Evolutionary conservation across 2,797 vertebrate species (phyloP).

Genomic region (Hydrolagus colliei): DNA sequence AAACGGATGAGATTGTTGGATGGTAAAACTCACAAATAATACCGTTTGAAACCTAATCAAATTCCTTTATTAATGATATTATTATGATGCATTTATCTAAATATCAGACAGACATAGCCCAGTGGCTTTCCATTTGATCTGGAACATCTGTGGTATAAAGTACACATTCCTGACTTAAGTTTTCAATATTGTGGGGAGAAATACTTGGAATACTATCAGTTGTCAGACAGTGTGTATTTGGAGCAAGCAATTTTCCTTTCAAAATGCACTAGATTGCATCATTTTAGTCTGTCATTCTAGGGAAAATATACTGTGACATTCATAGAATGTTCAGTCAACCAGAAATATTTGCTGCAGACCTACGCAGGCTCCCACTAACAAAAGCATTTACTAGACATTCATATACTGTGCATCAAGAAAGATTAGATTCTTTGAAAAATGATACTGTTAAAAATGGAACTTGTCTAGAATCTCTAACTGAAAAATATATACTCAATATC

Average conservation of each 20-base stretch:
- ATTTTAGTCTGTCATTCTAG: constrained; percentile 65
- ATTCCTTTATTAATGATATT: background rate
- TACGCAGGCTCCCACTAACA: constrained; percentile 84
- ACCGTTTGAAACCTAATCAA: background rate
- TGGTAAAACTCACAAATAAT: background rate
- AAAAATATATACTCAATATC: constrained; percentile 31
- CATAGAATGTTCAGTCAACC: constrained; percentile 98
- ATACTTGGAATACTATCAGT: background rate
- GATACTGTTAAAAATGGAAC: constrained; percentile 18
- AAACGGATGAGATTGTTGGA: background rate
- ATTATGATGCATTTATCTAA: background rate
- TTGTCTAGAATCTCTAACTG: constrained; percentile 20
- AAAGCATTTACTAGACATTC: constrained; percentile 64
- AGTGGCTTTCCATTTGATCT: constrained; percentile 3
- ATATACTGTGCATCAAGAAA: constrained; percentile 13
- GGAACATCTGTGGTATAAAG: background rate
- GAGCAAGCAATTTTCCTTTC: constrained; percentile 69
- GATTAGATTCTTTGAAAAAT: constrained; percentile 27
- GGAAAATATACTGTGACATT: constrained; percentile 99
- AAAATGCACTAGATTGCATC: constrained; percentile 64
- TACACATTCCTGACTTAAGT: constrained; percentile 1
- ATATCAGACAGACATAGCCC: background rate
- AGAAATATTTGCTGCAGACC: constrained; percentile 99
- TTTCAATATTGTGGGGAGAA: background rate
- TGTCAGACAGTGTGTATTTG: constrained; percentile 53